A percentile compares a stretch with the other conserved stretches of the same genome.
These are phyloP conservation scores for Creontiades dilutus DNA, from an alignment of 2,888 invertebrate species.

Conservation along the genomic window DNA sequence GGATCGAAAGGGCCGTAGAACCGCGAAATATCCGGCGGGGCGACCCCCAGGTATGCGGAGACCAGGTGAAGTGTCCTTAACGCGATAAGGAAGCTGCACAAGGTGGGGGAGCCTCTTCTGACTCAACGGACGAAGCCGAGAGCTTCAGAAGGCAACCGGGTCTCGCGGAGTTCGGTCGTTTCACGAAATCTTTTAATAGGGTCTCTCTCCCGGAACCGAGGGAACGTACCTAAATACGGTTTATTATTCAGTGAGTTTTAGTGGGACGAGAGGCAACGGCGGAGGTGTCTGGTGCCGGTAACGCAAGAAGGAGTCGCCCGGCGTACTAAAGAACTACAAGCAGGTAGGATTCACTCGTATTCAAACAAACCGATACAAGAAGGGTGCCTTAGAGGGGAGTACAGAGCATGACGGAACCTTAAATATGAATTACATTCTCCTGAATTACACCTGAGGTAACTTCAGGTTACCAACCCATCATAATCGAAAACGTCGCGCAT, in stretches of 20 bases:
- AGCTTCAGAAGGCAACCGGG: slow-evolving; percentile 52
- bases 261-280: not conserved
- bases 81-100: slow-evolving; percentile 62
- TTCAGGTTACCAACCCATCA: no score
- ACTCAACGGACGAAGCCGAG: slow-evolving; percentile 51
- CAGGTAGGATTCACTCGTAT: no score
- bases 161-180: slow-evolving; percentile 47
- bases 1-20: not conserved
- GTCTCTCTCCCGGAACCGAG: not conserved
- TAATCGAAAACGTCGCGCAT: no score
- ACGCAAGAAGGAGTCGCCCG: not conserved
- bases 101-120: slow-evolving; percentile 59
- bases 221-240: not conserved
- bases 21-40: slow-evolving; percentile 17
- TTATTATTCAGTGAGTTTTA: not conserved
- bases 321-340: not conserved
- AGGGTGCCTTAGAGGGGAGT: no score
- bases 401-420: no score
- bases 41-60: not conserved
- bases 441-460: no score
- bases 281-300: not conserved
- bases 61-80: slow-evolving; percentile 60
- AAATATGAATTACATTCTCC: no score
- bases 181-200: slow-evolving; percentile 2
- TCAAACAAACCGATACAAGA: no score